Percentiles rank a stretch among this genome's conserved stretches.
Conservation (phyloP, 2,888 invertebrate species). For the Hydropsyche betteni region DNA sequence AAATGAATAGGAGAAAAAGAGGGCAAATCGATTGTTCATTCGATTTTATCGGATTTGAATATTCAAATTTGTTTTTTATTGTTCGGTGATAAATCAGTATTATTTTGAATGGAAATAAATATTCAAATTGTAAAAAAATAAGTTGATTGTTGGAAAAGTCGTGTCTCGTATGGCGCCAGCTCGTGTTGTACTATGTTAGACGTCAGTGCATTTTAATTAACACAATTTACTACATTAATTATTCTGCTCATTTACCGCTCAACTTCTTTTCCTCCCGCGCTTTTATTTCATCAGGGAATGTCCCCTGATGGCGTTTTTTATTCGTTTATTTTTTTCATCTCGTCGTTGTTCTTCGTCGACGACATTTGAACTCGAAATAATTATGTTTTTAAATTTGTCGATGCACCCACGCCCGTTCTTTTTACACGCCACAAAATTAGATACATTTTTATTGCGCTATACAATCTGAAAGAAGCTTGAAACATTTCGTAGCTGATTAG, state of each 20-base stretch:
- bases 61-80: not conserved
- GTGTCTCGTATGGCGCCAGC: not conserved
- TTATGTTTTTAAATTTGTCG: slow-evolving; percentile 48
- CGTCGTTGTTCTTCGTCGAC: not conserved
- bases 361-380: slow-evolving; percentile 40
- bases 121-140: too few species aligned
- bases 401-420: slow-evolving; percentile 18
- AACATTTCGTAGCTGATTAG: too few species aligned
- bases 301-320: slow-evolving; percentile 36
- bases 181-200: slow-evolving; percentile 42
- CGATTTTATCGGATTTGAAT: not conserved
- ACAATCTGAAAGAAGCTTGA: not conserved
- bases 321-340: slow-evolving; percentile 24
- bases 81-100: too few species aligned
- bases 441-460: not conserved
- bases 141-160: not conserved
- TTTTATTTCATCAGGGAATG: slow-evolving; percentile 34
- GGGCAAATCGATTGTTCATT: not conserved
- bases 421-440: not conserved
- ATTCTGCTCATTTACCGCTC: slow-evolving; percentile 43
- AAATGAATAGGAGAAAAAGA: slow-evolving; percentile 3
- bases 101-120: too few species aligned
- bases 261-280: slow-evolving; percentile 29
- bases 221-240: slow-evolving; percentile 51
- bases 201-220: slow-evolving; percentile 50